Percentiles rank a stretch among this genome's conserved stretches.
Conservation (phyloP, 2,113 vertebrate species). For the Odontophorus gujanensis region DNA sequence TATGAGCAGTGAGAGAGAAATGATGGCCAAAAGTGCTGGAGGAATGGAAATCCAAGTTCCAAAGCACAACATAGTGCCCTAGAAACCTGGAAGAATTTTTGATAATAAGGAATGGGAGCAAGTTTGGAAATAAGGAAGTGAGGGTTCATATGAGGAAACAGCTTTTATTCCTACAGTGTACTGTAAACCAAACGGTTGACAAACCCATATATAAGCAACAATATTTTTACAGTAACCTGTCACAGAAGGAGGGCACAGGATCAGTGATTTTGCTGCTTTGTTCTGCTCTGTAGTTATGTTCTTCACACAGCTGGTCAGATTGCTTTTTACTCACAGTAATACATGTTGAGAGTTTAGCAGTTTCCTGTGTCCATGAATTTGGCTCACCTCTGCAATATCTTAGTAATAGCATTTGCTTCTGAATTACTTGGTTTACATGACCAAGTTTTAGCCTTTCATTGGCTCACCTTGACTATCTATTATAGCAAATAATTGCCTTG, state of each 20-base stretch:
- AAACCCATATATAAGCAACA: neutral
- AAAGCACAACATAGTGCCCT: neutral
- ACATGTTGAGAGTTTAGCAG: neutral
- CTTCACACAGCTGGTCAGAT: neutral
- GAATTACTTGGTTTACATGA: neutral
- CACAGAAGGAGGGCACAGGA: neutral
- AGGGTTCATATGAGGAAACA: accelerated
- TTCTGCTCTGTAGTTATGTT: neutral
- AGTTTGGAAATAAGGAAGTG: neutral
- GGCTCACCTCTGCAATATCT: neutral
- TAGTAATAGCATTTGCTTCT: neutral
- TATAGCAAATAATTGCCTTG: neutral
- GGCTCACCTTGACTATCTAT: neutral
- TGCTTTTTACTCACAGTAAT: neutral
- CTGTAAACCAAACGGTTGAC: neutral
- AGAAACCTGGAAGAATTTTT: neutral
- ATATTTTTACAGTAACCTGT: neutral
- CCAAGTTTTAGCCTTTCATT: neutral
- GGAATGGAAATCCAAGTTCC: neutral
- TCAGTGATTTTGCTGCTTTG: neutral
- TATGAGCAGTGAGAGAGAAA: neutral
- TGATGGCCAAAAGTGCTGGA: neutral
- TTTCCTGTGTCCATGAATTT: neutral
- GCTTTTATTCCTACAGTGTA: neutral
- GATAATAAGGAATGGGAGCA: neutral